phyloP scores from a whole-genome alignment of 2,888 invertebrate genomes.

The Cheilosia variabilis region DNA sequence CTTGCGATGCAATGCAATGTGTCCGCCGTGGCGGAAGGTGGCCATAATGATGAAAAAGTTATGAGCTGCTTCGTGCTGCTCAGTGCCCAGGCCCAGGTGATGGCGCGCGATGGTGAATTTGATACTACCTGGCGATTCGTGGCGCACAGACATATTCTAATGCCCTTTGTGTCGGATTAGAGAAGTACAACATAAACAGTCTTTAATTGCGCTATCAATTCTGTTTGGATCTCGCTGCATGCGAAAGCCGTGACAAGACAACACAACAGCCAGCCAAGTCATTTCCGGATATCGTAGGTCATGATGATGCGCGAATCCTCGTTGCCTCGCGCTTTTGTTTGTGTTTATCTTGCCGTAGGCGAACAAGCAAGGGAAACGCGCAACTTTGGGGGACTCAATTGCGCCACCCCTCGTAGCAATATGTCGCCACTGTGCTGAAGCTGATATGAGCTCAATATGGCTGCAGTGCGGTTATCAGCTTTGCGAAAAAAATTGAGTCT shows the following conservation, averaged over 20 bases:
- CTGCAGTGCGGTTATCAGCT: constrained; percentile 9
- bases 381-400: background rate
- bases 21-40: constrained; percentile 70
- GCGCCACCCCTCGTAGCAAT: background rate
- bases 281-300: constrained; percentile 71
- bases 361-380: background rate
- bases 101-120: constrained; percentile 15
- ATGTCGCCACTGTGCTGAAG: background rate
- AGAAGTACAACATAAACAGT: constrained; percentile 66
- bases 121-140: background rate
- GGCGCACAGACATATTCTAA: constrained; percentile 60
- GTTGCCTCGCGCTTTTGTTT: background rate
- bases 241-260: background rate
- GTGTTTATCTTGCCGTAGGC: background rate
- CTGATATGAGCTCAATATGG: constrained; percentile 10
- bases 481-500: background rate
- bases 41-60: constrained; percentile 72
- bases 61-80: constrained; percentile 63
- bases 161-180: constrained; percentile 69
- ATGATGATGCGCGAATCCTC: constrained; percentile 40
- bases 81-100: constrained; percentile 47
- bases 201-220: constrained; percentile 72
- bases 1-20: constrained; percentile 64
- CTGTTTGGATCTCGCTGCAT: constrained; percentile 40
- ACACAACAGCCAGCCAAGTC: constrained; percentile 24